Percentiles rank a stretch among this genome's conserved stretches.
Evolutionary conservation across 2,113 vertebrate species (phyloP).

Genomic region (Alectura lathami): DNA sequence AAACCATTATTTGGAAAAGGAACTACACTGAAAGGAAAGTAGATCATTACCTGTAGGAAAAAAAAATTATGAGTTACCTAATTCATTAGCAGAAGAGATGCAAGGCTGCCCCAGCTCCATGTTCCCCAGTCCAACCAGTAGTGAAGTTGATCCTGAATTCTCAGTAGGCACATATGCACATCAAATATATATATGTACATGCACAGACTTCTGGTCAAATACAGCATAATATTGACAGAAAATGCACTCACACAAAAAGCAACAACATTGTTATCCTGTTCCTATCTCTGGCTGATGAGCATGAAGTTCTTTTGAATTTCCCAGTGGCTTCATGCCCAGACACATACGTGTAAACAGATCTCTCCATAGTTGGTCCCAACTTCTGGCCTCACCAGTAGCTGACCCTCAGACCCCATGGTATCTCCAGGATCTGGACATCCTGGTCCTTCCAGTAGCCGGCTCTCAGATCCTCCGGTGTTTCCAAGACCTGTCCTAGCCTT

Average conservation of each 20-base stretch:
- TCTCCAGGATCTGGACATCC: background rate
- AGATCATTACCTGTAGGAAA: background rate
- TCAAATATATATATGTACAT: fast-evolving
- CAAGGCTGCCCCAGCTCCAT: background rate
- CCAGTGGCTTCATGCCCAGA: background rate
- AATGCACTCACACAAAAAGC: background rate
- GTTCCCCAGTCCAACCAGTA: background rate
- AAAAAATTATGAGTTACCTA: background rate
- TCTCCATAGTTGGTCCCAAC: background rate
- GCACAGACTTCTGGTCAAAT: background rate
- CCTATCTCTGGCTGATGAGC: background rate
- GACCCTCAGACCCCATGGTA: background rate
- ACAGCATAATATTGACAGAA: background rate
- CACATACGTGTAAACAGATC: background rate
- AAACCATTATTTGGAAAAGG: background rate
- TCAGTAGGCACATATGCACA: fast-evolving
- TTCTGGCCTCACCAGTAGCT: background rate
- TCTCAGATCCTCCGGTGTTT: background rate
- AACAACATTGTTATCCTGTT: background rate
- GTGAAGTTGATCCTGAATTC: background rate
- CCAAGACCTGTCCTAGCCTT: background rate
- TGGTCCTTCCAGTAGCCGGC: background rate
- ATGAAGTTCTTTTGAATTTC: background rate
- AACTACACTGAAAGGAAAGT: background rate
- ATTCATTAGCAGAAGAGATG: background rate